A percentile compares a stretch with the other conserved stretches of the same genome.
Conservation (phyloP, 2,797 vertebrate species). For the Hozukius guyotensis region DNA sequence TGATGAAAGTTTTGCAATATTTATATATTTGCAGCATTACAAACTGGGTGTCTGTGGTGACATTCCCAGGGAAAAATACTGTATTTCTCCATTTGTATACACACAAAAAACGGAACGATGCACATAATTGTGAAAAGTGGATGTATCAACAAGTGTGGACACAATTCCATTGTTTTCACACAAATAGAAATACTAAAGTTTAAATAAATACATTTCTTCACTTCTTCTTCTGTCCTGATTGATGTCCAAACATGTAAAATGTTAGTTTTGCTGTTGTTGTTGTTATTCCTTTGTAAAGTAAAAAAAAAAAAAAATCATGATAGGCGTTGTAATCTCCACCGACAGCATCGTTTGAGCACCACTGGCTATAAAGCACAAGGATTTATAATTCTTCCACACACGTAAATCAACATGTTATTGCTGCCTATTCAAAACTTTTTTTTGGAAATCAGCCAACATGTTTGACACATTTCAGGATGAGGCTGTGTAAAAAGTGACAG, state of each 20-base stretch:
- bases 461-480: slow-evolving; percentile 34
- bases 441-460: slow-evolving; percentile 16
- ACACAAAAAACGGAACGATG: not conserved
- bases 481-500: slow-evolving; percentile 25
- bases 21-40: not conserved
- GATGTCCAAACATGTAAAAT: not conserved
- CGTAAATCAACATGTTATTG: slow-evolving; percentile 23
- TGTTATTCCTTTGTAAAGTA: not conserved
- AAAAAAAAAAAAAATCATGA: not conserved
- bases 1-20: not conserved
- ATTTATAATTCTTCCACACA: slow-evolving; percentile 10
- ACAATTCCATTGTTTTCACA: not conserved
- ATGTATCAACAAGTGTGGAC: not conserved
- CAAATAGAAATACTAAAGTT: slow-evolving; percentile 1
- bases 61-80: not conserved
- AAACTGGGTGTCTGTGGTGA: not conserved
- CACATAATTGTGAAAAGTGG: not conserved
- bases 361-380: slow-evolving; percentile 1
- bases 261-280: not conserved
- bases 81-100: not conserved
- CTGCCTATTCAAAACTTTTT: slow-evolving; percentile 1
- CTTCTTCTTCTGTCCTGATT: not conserved
- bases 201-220: not conserved
- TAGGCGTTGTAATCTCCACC: not conserved
- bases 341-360: slow-evolving; percentile 16